A percentile compares a stretch with the other conserved stretches of the same genome.
phyloP scores from a whole-genome alignment of 1,140 invertebrate species.

The Stegodyphus mimosarum region DNA sequence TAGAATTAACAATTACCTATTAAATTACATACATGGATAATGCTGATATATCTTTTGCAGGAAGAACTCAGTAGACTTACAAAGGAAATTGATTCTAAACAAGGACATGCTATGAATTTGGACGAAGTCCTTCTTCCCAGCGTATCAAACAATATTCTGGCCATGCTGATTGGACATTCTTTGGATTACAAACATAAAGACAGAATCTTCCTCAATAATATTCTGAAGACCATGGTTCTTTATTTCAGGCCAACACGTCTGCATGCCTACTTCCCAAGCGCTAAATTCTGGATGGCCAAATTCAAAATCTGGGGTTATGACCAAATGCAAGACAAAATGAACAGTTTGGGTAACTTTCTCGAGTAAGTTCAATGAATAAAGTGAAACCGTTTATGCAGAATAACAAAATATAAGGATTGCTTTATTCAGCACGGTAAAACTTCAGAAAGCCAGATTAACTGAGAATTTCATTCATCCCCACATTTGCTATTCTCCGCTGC shows the following conservation, averaged over 20 bases:
- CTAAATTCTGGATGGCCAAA: slow-evolving; percentile 61
- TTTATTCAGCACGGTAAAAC: background rate
- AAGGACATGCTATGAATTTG: slow-evolving; percentile 39
- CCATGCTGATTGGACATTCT: slow-evolving; percentile 56
- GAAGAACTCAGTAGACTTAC: slow-evolving; percentile 57
- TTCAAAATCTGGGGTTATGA: slow-evolving; percentile 63
- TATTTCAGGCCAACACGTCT: slow-evolving; percentile 44
- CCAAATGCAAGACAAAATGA: slow-evolving; percentile 61
- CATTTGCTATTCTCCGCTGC: background rate
- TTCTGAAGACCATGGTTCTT: slow-evolving; percentile 1
- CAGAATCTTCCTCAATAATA: slow-evolving; percentile 30
- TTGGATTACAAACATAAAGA: slow-evolving; percentile 58
- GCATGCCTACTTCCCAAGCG: slow-evolving; percentile 46
- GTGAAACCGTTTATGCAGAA: background rate
- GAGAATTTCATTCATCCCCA: background rate
- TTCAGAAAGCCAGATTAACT: background rate
- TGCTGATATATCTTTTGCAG: slow-evolving; percentile 25
- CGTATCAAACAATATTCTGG: slow-evolving; percentile 59
- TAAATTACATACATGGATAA: too few relatives aligned
- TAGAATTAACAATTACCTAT: too few relatives aligned
- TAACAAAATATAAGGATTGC: background rate
- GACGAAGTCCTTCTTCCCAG: slow-evolving; percentile 37
- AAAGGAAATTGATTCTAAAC: slow-evolving; percentile 27
- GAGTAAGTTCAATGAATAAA: background rate
- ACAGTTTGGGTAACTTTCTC: background rate